These are phyloP conservation scores for Labrus mixtus DNA, from an alignment of 2,113 vertebrate species.

Conservation along the genomic window DNA sequence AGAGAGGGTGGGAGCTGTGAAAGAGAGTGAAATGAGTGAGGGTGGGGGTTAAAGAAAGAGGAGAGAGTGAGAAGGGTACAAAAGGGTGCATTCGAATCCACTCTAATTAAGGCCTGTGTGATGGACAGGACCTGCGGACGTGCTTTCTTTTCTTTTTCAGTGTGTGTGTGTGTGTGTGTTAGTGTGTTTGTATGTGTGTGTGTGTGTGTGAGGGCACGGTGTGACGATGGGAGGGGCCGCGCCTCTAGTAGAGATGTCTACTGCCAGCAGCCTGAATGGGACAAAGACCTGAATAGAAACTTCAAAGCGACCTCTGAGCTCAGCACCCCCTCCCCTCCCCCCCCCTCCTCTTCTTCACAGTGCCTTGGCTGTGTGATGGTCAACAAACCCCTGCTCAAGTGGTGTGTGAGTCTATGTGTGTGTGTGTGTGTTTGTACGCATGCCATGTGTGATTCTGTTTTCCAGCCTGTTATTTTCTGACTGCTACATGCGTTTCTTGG, in stretches of 20 bases:
- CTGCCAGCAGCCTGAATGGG: constrained; percentile 81
- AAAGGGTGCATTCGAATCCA: constrained; percentile 79
- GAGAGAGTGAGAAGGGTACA: constrained; percentile 78
- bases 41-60: constrained; percentile 73
- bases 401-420: constrained; percentile 53
- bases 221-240: constrained; percentile 67
- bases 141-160: constrained; percentile 72
- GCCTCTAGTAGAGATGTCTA: constrained; percentile 81
- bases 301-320: constrained; percentile 83
- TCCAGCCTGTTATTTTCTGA: constrained; percentile 69
- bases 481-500: constrained; percentile 66
- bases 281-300: constrained; percentile 85
- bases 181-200: constrained; percentile 35
- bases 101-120: constrained; percentile 82
- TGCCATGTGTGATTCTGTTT: constrained; percentile 51
- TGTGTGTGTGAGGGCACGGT: constrained; percentile 55
- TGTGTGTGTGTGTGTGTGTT: constrained; percentile 34
- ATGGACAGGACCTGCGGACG: constrained; percentile 83
- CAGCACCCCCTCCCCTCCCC: constrained; percentile 21
- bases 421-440: constrained; percentile 48
- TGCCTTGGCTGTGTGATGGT: constrained; percentile 69
- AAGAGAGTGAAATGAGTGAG: constrained; percentile 69
- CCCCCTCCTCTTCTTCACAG: constrained; percentile 42
- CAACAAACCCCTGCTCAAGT: constrained; percentile 74
- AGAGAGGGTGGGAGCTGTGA: constrained; percentile 61